A percentile compares a stretch with the other conserved stretches of the same genome.
Evolutionary conservation across 2,888 invertebrate species (phyloP).

Genomic region (Lepas anatifera): DNA sequence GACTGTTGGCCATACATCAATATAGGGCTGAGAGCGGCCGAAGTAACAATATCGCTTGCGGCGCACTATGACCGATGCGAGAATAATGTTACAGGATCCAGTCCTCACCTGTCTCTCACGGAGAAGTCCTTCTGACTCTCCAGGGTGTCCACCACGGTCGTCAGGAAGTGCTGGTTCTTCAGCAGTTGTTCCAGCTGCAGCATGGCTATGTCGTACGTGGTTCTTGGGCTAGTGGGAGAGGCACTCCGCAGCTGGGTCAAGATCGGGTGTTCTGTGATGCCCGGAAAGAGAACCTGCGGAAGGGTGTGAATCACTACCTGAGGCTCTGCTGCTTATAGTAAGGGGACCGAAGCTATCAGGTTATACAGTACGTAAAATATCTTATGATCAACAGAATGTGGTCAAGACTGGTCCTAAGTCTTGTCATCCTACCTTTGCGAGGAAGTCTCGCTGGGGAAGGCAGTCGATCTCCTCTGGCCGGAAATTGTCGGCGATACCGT

Average conservation of each 20-base stretch:
- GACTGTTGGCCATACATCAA: too few relatives aligned
- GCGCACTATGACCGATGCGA: too few relatives aligned
- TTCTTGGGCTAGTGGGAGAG: neutral
- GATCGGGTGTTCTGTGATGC: slow-evolving; percentile 87
- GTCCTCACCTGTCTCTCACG: slow-evolving; percentile 18
- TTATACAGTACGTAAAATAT: too few relatives aligned
- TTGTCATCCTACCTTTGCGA: neutral
- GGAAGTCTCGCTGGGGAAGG: neutral
- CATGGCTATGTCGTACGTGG: slow-evolving; percentile 53
- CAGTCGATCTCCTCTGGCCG: neutral
- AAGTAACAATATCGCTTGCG: too few relatives aligned
- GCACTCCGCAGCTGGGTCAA: slow-evolving; percentile 34
- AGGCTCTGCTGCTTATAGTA: too few relatives aligned
- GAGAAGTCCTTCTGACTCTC: slow-evolving; percentile 89
- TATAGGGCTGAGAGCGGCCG: too few relatives aligned
- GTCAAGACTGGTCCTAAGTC: too few relatives aligned
- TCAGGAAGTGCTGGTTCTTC: slow-evolving; percentile 85
- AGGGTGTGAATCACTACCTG: too few relatives aligned
- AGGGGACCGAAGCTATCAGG: too few relatives aligned
- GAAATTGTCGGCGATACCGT: neutral
- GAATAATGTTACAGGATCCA: too few relatives aligned
- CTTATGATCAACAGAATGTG: too few relatives aligned
- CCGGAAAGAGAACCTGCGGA: slow-evolving; percentile 93
- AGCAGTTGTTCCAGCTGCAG: slow-evolving; percentile 89
- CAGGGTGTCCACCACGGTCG: slow-evolving; percentile 86